phyloP scores from a whole-genome alignment of 2,888 invertebrate genomes.

The Melolontha melolontha region DNA sequence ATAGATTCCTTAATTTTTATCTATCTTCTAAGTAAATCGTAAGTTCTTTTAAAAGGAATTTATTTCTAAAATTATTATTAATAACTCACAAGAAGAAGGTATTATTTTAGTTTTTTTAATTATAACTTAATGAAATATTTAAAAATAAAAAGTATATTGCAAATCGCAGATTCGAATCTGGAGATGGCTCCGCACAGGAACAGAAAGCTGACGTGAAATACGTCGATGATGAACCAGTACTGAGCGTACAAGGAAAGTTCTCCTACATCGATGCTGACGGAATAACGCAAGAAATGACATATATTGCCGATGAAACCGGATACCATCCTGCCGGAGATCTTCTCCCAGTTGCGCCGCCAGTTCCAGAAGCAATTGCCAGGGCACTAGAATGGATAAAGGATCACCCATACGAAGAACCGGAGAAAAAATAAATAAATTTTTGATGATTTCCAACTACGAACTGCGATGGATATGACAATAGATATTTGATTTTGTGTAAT shows the following conservation, averaged over 20 bases:
- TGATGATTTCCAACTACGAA: too few species aligned
- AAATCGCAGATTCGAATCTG: conserved; percentile 29
- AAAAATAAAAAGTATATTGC: not conserved
- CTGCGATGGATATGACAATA: too few species aligned
- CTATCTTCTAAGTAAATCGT: too few species aligned
- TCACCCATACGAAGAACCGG: conserved; percentile 25
- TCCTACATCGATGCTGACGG: conserved; percentile 36
- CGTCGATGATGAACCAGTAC: conserved; percentile 26
- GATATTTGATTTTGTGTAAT: too few species aligned
- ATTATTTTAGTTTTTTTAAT: too few species aligned
- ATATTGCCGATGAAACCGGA: conserved; percentile 39
- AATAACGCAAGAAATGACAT: conserved; percentile 15
- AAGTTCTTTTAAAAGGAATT: too few species aligned
- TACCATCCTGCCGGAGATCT: conserved; percentile 35
- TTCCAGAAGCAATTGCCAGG: conserved; percentile 36
- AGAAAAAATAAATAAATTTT: not conserved
- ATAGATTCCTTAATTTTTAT: too few species aligned
- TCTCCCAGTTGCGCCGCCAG: conserved; percentile 29
- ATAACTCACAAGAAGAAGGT: too few species aligned
- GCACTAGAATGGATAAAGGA: conserved; percentile 34
- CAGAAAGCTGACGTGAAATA: conserved; percentile 28
- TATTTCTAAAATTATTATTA: too few species aligned
- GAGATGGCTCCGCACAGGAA: conserved; percentile 34
- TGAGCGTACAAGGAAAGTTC: conserved; percentile 35
- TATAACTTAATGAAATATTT: too few species aligned